Conservation (phyloP, 1,140 invertebrate species). For the Pseudomyrmex cubaensis region DNA sequence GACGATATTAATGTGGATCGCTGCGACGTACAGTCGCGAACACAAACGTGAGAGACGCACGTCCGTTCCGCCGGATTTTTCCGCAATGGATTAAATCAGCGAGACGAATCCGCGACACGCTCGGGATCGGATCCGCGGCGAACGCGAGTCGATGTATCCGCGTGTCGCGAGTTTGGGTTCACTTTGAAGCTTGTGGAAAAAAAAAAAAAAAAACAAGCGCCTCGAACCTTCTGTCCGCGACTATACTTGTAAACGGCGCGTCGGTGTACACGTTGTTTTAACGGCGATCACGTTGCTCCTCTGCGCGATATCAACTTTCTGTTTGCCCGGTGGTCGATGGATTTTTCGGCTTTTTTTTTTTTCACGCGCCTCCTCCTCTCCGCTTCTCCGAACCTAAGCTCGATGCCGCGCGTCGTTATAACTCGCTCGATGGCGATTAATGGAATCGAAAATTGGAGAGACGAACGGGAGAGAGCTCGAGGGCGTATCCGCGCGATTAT, state of each 20-base stretch:
- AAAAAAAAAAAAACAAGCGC: no score
- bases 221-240: no score
- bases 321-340: slow-evolving; percentile 49
- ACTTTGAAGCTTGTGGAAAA: no score
- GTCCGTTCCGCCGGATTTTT: no score
- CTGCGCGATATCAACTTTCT: slow-evolving; percentile 49
- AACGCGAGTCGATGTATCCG: no score
- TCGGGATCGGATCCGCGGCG: no score
- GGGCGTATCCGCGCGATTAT: slow-evolving; percentile 27
- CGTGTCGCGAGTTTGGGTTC: no score
- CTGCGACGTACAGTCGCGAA: background rate
- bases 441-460: slow-evolving; percentile 36
- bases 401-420: slow-evolving; percentile 26
- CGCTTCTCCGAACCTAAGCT: background rate
- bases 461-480: background rate
- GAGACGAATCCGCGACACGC: no score
- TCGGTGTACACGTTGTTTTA: slow-evolving; percentile 55
- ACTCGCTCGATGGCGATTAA: slow-evolving; percentile 40
- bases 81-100: no score
- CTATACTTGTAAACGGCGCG: slow-evolving; percentile 46
- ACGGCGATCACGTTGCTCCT: slow-evolving; percentile 37
- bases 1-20: slow-evolving; percentile 59
- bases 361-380: no score
- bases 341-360: slow-evolving; percentile 17
- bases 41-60: no score